Base-by-base conservation (phyloP, 1,140 invertebrate genomes). In the Drosophila subobscura region DNA sequence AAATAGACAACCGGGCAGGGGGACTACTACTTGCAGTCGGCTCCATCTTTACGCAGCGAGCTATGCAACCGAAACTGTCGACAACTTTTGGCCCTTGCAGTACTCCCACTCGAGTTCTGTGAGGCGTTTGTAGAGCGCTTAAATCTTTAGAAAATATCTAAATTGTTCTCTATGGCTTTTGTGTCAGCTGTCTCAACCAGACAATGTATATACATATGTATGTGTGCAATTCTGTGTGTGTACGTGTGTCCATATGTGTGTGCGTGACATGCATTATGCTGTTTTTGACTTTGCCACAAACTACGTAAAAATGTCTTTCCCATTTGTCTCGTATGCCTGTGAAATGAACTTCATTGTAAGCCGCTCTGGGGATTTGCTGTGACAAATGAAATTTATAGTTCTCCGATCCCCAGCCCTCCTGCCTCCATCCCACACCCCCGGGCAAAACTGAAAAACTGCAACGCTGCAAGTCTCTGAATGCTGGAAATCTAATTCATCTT, bases 351-450 rank as follows among this genome's bases (percentile, higher is more conserved):
- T 74, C 77, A 86, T 86, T 86, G 77, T 86, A 81, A 88, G 77
- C 77, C 73, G 59, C 64, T 76, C 74, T 74, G 46, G 70, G 78
- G 81, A 74, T 86, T 86, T 78, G 68, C 81, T 88, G 74, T 88
- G 81, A 86, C 81, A 86, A 86, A 86, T 86, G 83, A 88, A 85
- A 86, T 88, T 86, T 86, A 86, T 86, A 78, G 81, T 81, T 72
- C 74, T 83, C 65, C 73, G 66, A 71, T 71, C 76, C 71, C 59
- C 42, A 22, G 27, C 54, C 37, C 25, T 22, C 42, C 25, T 20
- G 10, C 56, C 12, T 33, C 20, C 47, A 40, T 20, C n/a, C 5
- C 49, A 12, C 23, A n/a, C 22, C 7, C 8, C 7, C 10, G 3
- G 29, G 12, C 29, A 20, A 33, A 4, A 16, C 25, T 55, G 8